phyloP scores from a whole-genome alignment of 2,888 invertebrate genomes.

The Oligia latruncula region DNA sequence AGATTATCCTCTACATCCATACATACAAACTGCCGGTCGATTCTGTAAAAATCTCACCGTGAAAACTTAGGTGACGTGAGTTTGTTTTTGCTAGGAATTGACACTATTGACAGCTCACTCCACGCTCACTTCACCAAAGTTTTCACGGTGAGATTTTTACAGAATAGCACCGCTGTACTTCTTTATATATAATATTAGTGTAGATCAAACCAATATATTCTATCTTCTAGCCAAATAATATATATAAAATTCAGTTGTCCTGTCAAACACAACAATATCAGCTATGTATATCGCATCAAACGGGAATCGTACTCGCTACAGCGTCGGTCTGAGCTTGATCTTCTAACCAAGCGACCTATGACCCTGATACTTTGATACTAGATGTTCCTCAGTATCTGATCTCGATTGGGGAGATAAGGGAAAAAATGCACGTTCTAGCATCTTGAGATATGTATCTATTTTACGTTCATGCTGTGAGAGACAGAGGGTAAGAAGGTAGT shows the following conservation, averaged over 20 bases:
- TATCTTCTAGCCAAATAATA: background rate
- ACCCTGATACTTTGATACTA: conserved; percentile 52
- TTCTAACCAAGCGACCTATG: conserved; percentile 66
- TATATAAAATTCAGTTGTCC: conserved; percentile 16
- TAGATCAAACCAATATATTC: background rate
- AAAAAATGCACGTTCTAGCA: conserved; percentile 62
- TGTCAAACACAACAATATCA: background rate
- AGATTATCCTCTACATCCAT: background rate
- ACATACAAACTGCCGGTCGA: background rate
- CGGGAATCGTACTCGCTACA: conserved; percentile 56
- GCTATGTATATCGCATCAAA: conserved; percentile 40
- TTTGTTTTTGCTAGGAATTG: no score
- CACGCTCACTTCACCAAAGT: no score
- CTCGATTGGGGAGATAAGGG: conserved; percentile 56
- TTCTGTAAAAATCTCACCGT: no score
- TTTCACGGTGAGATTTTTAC: no score
- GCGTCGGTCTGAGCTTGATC: conserved; percentile 52
- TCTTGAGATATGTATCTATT: conserved; percentile 48
- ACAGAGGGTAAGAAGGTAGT: background rate
- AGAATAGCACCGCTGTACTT: no score
- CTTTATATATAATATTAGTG: background rate
- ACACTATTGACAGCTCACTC: no score
- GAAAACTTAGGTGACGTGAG: no score
- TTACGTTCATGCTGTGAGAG: conserved; percentile 35
- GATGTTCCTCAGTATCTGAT: conserved; percentile 65